These are phyloP conservation scores for Lemur catta DNA, from an alignment of 2,797 vertebrate species.

Conservation along the genomic window DNA sequence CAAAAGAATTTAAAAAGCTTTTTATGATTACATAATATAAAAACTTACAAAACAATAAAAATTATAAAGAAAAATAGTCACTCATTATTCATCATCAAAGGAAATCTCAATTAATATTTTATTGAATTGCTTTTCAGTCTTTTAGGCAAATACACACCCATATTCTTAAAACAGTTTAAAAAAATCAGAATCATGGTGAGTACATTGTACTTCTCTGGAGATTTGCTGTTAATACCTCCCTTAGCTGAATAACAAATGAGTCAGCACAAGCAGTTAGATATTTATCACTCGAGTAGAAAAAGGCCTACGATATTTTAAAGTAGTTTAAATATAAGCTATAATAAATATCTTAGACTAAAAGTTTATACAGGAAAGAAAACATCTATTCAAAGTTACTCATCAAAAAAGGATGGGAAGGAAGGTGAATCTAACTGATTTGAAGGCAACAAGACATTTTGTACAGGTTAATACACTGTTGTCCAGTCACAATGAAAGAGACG, in stretches of 20 bases:
- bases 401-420: background rate
- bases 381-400: background rate
- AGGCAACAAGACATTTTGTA: background rate
- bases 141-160: background rate
- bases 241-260: slow-evolving; percentile 8
- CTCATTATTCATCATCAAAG: slow-evolving; percentile 22
- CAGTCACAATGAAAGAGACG: background rate
- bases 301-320: background rate
- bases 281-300: slow-evolving; percentile 23
- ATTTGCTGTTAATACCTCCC: background rate
- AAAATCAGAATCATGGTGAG: background rate
- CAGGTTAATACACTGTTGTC: background rate
- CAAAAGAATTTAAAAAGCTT: background rate
- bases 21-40: slow-evolving; percentile 28
- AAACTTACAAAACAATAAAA: slow-evolving; percentile 37
- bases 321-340: background rate
- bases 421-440: background rate
- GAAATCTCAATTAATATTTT: slow-evolving; percentile 40
- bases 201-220: background rate
- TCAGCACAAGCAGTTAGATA: background rate
- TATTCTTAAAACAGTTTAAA: background rate
- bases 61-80: slow-evolving; percentile 15
- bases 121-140: slow-evolving; percentile 40
- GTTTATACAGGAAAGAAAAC: slow-evolving; percentile 14
- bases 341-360: background rate